Conservation (phyloP, 2,797 vertebrate genomes). For the Petrocephalus sullivani region DNA sequence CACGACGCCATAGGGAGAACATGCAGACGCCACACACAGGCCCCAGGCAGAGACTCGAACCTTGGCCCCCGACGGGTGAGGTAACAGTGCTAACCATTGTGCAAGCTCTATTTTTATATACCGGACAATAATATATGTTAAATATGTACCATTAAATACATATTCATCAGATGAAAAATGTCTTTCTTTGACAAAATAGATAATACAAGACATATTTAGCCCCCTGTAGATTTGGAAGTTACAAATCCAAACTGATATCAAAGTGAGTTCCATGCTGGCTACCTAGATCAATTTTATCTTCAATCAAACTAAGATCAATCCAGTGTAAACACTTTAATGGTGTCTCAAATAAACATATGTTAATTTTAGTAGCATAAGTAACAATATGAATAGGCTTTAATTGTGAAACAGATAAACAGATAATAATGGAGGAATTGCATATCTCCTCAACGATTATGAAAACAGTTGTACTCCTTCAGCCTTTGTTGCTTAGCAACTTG, state of each 20-base stretch:
- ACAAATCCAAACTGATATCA: neutral
- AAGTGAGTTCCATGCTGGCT: neutral
- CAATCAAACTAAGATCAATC: neutral
- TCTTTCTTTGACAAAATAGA: neutral
- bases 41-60: neutral
- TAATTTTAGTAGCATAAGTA: neutral
- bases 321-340: neutral
- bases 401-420: neutral
- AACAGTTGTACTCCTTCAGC: neutral
- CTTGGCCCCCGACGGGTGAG: neutral
- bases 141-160: neutral
- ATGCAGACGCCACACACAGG: neutral
- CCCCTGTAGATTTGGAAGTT: neutral
- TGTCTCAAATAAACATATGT: neutral
- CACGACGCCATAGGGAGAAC: neutral
- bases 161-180: neutral
- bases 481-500: neutral
- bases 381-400: neutral
- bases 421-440: neutral
- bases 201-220: neutral
- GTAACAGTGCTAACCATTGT: neutral
- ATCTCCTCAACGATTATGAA: neutral
- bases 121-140: neutral
- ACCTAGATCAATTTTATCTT: neutral
- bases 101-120: neutral